Conservation (phyloP, 2,113 vertebrate genomes). For the Stomatorhinus ivindoensis region DNA sequence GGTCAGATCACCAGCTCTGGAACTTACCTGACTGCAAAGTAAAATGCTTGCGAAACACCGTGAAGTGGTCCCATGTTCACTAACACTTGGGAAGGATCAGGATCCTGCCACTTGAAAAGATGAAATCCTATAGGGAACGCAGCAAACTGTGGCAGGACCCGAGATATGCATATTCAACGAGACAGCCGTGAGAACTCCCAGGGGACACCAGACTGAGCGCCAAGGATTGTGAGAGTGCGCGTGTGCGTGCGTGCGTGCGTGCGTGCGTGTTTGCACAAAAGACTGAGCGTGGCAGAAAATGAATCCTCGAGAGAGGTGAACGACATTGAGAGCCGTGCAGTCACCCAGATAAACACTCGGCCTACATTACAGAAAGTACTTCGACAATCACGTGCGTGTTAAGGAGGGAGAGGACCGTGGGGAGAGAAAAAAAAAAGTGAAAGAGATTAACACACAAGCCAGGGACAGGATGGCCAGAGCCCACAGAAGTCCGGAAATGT, state of each 20-base stretch:
- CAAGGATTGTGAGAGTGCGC: neutral
- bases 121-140: neutral
- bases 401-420: neutral
- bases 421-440: too few relatives aligned
- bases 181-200: neutral
- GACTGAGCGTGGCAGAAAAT: neutral
- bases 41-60: neutral
- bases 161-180: neutral
- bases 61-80: neutral
- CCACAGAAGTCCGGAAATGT: neutral
- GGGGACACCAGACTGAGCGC: neutral
- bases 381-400: neutral
- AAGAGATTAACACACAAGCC: neutral
- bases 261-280: neutral
- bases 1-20: constrained; percentile 26
- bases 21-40: neutral
- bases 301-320: neutral
- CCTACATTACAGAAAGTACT: neutral
- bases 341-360: neutral
- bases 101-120: neutral
- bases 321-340: neutral
- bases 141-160: neutral
- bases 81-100: neutral
- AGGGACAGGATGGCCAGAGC: neutral
- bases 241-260: neutral